Conservation (phyloP, 1,140 invertebrate species). For the Papilio glaucus region DNA sequence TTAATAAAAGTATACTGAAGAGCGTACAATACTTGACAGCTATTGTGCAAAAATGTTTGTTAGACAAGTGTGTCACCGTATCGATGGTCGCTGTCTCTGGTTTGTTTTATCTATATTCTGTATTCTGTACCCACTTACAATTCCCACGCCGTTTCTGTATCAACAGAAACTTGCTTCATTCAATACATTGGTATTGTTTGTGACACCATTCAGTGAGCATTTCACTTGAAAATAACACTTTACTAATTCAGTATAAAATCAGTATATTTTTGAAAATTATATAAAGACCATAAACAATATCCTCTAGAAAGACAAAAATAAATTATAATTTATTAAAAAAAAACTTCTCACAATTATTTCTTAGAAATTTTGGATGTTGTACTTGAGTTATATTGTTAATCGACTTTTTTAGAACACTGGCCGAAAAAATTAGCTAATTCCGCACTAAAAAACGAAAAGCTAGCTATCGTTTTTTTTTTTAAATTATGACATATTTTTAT, state of each 20-base stretch:
- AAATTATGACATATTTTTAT: too few species aligned
- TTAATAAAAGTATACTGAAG: too few species aligned
- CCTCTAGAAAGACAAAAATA: not conserved
- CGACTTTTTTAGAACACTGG: too few species aligned
- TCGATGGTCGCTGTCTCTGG: not conserved
- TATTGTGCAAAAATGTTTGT: too few species aligned
- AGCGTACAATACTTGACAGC: too few species aligned
- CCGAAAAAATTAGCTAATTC: too few species aligned
- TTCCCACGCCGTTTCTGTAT: constrained; percentile 29
- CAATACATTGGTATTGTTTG: constrained; percentile 4
- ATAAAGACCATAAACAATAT: not conserved
- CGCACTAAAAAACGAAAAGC: too few species aligned
- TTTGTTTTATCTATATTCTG: constrained; percentile 15
- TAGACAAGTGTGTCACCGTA: too few species aligned
- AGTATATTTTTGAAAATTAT: not conserved
- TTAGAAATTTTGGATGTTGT: too few species aligned
- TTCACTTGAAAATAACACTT: not conserved
- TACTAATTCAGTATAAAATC: not conserved
- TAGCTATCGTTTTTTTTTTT: not conserved
- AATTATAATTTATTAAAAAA: not conserved
- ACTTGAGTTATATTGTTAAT: too few species aligned
- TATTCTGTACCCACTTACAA: not conserved
- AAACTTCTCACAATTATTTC: too few species aligned
- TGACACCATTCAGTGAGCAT: constrained; percentile 3
- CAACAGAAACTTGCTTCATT: constrained; percentile 13